Conservation (phyloP, 2,113 vertebrate genomes). For the Coptodon bakossiorum region DNA sequence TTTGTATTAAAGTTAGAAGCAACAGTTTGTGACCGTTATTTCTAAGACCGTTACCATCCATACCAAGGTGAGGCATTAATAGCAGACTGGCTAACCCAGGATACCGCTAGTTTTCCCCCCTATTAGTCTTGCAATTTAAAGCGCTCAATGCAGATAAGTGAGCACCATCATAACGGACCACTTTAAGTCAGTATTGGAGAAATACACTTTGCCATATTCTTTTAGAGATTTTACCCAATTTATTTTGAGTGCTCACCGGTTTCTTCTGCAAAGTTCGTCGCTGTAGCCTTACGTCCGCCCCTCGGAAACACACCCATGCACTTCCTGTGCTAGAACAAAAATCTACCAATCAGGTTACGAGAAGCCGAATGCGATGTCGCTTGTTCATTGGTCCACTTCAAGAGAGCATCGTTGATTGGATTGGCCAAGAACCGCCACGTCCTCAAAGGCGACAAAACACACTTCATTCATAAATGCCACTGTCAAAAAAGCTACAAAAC, state of each 20-base stretch:
- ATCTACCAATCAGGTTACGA: conserved; percentile 13
- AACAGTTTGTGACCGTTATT: not conserved
- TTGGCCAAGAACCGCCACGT: conserved; percentile 77
- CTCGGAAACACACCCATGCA: conserved; percentile 64
- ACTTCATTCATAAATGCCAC: conserved; percentile 37
- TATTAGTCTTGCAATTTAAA: not conserved
- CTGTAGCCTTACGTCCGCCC: conserved; percentile 3
- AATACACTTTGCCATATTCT: not conserved
- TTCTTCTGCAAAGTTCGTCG: conserved; percentile 44
- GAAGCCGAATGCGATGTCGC: conserved; percentile 44
- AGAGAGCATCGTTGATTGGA: conserved; percentile 48
- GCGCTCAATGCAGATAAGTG: not conserved
- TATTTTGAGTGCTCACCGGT: conserved; percentile 35
- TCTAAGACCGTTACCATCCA: not conserved
- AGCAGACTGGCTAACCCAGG: not conserved
- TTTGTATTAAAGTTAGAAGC: not conserved
- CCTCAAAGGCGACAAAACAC: conserved; percentile 54
- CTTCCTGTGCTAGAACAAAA: conserved; percentile 51
- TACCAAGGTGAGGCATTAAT: not conserved
- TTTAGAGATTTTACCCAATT: not conserved
- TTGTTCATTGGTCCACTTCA: conserved; percentile 65
- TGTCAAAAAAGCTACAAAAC: not conserved
- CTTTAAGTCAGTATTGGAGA: fast-evolving
- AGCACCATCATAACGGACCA: fast-evolving
- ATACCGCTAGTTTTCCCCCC: not conserved